Percentiles rank a stretch among this genome's conserved stretches.
Conservation (phyloP, 2,797 vertebrate species). For the Sorex maritimensis region DNA sequence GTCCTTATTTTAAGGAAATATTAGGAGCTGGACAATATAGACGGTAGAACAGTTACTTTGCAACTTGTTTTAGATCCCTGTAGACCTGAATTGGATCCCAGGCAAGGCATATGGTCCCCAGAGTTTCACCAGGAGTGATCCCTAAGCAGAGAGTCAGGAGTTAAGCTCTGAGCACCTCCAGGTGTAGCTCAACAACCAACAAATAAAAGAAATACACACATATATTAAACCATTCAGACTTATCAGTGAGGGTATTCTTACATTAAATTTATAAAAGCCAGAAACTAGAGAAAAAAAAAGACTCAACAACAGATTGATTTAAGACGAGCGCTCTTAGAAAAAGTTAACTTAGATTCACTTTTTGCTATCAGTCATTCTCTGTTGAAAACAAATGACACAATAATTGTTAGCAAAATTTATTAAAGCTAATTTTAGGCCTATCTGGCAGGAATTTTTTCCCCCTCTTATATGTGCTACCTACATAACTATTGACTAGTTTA, state of each 20-base stretch:
- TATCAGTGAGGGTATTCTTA: conserved; percentile 45
- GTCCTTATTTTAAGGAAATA: conserved; percentile 65
- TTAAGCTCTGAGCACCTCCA: too few relatives aligned
- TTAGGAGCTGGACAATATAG: too few relatives aligned
- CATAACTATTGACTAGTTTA: not conserved
- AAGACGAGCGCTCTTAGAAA: too few relatives aligned
- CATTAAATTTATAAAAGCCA: conserved; percentile 42
- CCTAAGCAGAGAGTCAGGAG: too few relatives aligned
- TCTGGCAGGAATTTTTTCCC: not conserved
- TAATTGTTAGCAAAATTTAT: not conserved
- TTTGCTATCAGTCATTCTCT: conserved; percentile 10
- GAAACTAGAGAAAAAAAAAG: conserved; percentile 49
- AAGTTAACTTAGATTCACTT: too few relatives aligned
- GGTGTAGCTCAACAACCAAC: too few relatives aligned
- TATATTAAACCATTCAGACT: not conserved
- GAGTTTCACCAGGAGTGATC: too few relatives aligned
- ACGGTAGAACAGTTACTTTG: too few relatives aligned
- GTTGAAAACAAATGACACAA: conserved; percentile 61
- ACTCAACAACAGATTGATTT: not conserved
- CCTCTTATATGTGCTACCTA: conserved; percentile 2
- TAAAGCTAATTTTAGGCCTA: not conserved
- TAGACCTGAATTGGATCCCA: too few relatives aligned
- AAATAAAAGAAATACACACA: too few relatives aligned
- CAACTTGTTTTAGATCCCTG: too few relatives aligned
- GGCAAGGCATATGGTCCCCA: too few relatives aligned